phyloP scores from a whole-genome alignment of 2,113 vertebrate species.

The Arvicanthis niloticus region DNA sequence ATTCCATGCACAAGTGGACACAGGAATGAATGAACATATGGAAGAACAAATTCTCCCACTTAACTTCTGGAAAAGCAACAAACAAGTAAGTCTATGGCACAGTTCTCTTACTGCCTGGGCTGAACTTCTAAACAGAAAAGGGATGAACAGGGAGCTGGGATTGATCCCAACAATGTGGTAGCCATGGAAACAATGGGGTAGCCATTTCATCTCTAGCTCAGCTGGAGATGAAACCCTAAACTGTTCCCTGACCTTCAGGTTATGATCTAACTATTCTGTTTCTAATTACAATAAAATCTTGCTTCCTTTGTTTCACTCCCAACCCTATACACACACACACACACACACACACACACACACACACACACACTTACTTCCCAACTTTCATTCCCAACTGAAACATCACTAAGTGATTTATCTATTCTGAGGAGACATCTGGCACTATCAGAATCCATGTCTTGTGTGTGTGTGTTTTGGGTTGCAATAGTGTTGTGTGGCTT shows the following conservation, averaged over 20 bases:
- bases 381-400: not conserved
- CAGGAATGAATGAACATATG: not conserved
- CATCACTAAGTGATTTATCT: not conserved
- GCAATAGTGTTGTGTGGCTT: not conserved
- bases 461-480: not conserved
- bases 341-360: not conserved
- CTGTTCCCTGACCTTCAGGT: not conserved
- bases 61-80: not conserved
- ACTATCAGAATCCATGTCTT: not conserved
- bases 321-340: not conserved
- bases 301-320: not conserved
- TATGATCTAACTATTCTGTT: not conserved
- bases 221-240: not conserved
- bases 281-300: not conserved
- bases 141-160: not conserved
- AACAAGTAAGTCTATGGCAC: not conserved
- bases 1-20: not conserved
- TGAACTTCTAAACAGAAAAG: not conserved
- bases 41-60: not conserved
- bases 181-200: not conserved
- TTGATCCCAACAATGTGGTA: not conserved
- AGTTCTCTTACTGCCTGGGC: not conserved
- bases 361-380: not conserved
- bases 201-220: not conserved
- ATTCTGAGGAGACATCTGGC: not conserved